Conservation (phyloP, 2,888 invertebrate species). For the Matsumyia berberina region DNA sequence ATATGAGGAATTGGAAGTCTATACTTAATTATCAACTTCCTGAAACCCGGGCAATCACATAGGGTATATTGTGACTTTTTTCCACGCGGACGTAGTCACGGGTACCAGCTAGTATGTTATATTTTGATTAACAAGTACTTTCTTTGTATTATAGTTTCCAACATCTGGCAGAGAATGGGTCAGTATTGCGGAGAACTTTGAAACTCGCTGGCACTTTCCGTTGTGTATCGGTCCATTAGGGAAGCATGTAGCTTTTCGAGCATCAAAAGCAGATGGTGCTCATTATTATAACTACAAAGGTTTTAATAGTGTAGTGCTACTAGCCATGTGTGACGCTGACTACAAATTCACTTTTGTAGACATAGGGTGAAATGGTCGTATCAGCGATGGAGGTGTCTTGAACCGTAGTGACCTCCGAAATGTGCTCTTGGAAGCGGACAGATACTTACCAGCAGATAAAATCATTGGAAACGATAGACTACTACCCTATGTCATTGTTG, state of each 20-base stretch:
- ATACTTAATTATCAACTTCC: no score
- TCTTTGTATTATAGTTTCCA: constrained; percentile 58
- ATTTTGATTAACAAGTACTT: not conserved
- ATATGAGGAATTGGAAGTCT: no score
- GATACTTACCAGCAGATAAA: constrained; percentile 16
- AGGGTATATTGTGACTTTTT: no score
- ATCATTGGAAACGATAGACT: constrained; percentile 22
- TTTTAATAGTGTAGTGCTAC: not conserved
- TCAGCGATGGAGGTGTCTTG: constrained; percentile 9
- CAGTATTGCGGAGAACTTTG: not conserved
- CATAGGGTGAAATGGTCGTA: not conserved
- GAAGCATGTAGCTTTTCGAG: constrained; percentile 10
- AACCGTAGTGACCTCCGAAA: not conserved
- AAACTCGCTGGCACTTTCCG: constrained; percentile 16
- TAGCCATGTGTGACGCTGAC: constrained; percentile 13
- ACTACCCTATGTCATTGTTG: constrained; percentile 50
- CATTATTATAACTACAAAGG: not conserved
- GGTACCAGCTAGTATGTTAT: no score
- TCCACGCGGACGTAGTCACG: no score
- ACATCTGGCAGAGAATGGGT: not conserved
- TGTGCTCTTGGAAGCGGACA: not conserved
- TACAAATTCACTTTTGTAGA: constrained; percentile 16
- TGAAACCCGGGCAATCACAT: no score
- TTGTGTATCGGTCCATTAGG: constrained; percentile 12
- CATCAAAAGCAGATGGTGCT: not conserved